phyloP scores from a whole-genome alignment of 2,113 vertebrate species.

The Orientallactaga bullata region DNA sequence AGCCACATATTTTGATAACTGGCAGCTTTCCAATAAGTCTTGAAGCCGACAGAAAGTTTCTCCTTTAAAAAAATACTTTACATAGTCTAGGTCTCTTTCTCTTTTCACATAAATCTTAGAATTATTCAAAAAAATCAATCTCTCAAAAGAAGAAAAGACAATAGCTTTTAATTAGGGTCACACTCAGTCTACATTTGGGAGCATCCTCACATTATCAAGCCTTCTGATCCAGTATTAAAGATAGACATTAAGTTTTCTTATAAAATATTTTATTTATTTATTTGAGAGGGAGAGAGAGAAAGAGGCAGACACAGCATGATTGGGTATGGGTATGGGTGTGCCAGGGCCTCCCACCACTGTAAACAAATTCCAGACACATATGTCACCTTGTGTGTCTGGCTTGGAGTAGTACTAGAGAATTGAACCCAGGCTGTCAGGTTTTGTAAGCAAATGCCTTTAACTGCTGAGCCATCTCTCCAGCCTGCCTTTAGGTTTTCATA shows the following conservation, averaged over 20 bases:
- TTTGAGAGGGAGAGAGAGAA: too few relatives aligned
- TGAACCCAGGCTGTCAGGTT: too few relatives aligned
- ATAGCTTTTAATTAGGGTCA: background rate
- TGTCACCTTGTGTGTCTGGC: too few relatives aligned
- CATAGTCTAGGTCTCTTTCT: background rate
- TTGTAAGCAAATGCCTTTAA: too few relatives aligned
- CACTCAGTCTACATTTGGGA: background rate
- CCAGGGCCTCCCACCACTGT: too few relatives aligned
- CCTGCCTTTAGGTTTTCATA: background rate
- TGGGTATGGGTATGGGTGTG: too few relatives aligned
- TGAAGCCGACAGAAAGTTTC: background rate
- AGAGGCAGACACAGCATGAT: too few relatives aligned
- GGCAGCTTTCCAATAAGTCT: background rate
- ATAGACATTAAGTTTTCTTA: background rate
- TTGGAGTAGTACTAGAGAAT: too few relatives aligned
- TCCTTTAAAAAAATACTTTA: background rate
- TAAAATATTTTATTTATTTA: too few relatives aligned
- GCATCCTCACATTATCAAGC: accelerated
- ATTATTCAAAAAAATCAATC: background rate
- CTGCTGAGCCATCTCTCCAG: too few relatives aligned
- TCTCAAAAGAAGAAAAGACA: background rate
- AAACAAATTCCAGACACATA: too few relatives aligned
- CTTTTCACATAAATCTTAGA: background rate
- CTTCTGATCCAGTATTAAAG: background rate
- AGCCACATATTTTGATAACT: background rate